Percentiles rank a stretch among this genome's conserved stretches.
Conservation (phyloP, 2,888 invertebrate genomes). For the Biston stratarius region DNA sequence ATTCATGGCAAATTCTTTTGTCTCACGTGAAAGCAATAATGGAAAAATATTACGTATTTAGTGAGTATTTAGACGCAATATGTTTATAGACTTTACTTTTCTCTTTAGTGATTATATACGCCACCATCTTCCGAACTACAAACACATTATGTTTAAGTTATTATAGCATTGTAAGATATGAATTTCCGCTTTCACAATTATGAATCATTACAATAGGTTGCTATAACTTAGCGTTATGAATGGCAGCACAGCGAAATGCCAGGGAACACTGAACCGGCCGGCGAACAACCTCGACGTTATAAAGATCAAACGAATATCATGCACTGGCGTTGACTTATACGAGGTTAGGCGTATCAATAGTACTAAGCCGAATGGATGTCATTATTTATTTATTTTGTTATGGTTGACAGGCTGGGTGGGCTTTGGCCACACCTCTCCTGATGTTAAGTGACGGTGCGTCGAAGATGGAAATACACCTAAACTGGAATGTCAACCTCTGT, state of each 20-base stretch:
- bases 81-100: too few relatives aligned
- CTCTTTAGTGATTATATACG: slow-evolving; percentile 1
- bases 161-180: slow-evolving; percentile 36
- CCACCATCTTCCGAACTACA: slow-evolving; percentile 16
- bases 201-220: slow-evolving; percentile 44
- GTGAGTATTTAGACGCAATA: too few relatives aligned
- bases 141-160: slow-evolving; percentile 34
- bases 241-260: slow-evolving; percentile 32
- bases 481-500: too few relatives aligned
- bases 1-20: too few relatives aligned
- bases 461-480: too few relatives aligned
- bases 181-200: slow-evolving; percentile 43
- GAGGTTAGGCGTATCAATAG: too few relatives aligned
- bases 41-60: not conserved
- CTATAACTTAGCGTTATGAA: slow-evolving; percentile 38
- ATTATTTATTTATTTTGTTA: too few relatives aligned
- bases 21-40: too few relatives aligned
- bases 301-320: slow-evolving; percentile 16
- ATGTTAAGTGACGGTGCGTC: too few relatives aligned
- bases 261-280: slow-evolving; percentile 20
- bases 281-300: slow-evolving; percentile 18
- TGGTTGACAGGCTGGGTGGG: too few relatives aligned
- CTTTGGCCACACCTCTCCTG: too few relatives aligned
- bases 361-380: too few relatives aligned
- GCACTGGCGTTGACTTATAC: not conserved